These are phyloP conservation scores for Drosophila arawakana DNA, from an alignment of 1,140 invertebrate genomes.

Conservation along the genomic window DNA sequence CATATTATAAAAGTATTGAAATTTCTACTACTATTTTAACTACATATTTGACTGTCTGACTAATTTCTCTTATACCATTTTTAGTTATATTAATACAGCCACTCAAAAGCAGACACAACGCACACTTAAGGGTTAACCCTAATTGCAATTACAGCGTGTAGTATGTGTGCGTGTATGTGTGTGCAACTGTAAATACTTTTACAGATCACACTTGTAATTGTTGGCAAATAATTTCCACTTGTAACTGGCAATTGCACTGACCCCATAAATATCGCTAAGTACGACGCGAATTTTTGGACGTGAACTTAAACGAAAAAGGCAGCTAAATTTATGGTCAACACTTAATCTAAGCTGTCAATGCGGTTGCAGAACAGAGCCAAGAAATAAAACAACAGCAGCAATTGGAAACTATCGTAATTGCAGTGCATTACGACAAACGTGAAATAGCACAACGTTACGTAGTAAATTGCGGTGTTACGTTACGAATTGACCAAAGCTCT, in stretches of 20 bases:
- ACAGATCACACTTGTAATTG: slow-evolving; percentile 51
- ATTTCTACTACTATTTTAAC: no score
- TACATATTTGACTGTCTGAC: no score
- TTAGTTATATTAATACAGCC: neutral
- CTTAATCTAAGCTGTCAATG: slow-evolving; percentile 83
- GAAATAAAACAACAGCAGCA: slow-evolving; percentile 12
- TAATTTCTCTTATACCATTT: neutral
- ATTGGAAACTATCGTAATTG: slow-evolving; percentile 65
- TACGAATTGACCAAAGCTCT: slow-evolving; percentile 53
- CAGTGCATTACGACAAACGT: slow-evolving; percentile 65
- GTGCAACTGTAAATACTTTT: slow-evolving; percentile 1
- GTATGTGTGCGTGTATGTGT: slow-evolving; percentile 1
- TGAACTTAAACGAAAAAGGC: slow-evolving; percentile 13
- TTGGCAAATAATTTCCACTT: slow-evolving; percentile 66
- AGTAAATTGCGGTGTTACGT: slow-evolving; percentile 45
- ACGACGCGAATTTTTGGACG: slow-evolving; percentile 20
- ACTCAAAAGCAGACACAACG: neutral
- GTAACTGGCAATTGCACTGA: slow-evolving; percentile 56
- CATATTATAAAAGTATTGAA: no score
- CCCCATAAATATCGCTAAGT: slow-evolving; percentile 64
- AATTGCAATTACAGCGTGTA: neutral
- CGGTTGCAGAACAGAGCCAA: slow-evolving; percentile 29
- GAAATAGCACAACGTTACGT: slow-evolving; percentile 60
- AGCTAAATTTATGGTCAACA: slow-evolving; percentile 67
- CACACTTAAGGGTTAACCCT: neutral